These are phyloP conservation scores for Paramacrobiotus metropolitanus DNA, from an alignment of 1,140 invertebrate species.

Conservation along the genomic window DNA sequence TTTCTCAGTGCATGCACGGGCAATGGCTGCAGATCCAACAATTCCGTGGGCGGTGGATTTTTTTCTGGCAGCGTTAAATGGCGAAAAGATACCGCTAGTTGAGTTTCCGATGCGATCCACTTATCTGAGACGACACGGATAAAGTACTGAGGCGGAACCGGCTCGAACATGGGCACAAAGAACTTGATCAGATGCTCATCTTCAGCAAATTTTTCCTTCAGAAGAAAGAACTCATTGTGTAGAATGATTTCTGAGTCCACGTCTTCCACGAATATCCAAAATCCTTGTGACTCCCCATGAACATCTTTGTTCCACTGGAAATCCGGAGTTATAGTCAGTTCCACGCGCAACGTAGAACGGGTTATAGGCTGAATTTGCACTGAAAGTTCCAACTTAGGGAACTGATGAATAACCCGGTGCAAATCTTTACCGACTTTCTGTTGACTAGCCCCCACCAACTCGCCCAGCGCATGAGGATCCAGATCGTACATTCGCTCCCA, in stretches of 20 bases:
- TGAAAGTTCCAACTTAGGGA: conserved; percentile 76
- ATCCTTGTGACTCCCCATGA: conserved; percentile 82
- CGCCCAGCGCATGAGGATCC: conserved; percentile 88
- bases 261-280: conserved; percentile 97
- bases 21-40: conserved; percentile 87
- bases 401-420: conserved; percentile 91
- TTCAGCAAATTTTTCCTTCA: conserved; percentile 75
- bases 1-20: conserved; percentile 52
- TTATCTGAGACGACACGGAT: conserved; percentile 40
- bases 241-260: conserved; percentile 78
- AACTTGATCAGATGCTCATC: conserved; percentile 95
- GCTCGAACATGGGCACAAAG: conserved; percentile 95
- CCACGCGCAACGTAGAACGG: conserved; percentile 69
- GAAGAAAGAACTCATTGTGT: conserved; percentile 89
- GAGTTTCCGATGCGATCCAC: conserved; percentile 54
- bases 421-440: conserved; percentile 92
- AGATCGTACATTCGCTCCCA: conserved; percentile 86
- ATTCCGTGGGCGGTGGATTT: conserved; percentile 85
- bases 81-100: conserved; percentile 85
- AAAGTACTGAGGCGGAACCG: conserved; percentile 91
- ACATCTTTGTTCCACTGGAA: conserved; percentile 98
- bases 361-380: conserved; percentile 96
- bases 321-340: conserved; percentile 93
- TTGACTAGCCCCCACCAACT: conserved; percentile 73
- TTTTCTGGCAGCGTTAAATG: conserved; percentile 95